Evolutionary conservation across 2,113 vertebrate species (phyloP), one percentile per base, ranked within the genome.

Genomic region (Benitochromis conjunctus): DNA sequence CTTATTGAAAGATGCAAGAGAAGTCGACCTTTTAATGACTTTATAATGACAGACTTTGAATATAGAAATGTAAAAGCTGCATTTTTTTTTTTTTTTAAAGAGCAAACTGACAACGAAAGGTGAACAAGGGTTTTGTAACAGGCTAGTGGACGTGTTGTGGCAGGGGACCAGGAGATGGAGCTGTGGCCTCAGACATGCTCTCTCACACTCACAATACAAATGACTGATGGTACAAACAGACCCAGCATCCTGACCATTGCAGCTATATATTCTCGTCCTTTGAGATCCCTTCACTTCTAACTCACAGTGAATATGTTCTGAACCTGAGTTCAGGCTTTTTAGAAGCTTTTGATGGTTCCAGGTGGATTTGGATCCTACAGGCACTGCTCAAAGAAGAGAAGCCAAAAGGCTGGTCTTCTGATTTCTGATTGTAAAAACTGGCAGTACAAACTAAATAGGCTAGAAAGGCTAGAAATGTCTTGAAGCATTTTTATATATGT

Each of bases 91-190:
- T 64, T 16, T 71, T 6, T 0, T 48, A 81, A 76, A 1, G 62
- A 71, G 13, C 11, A 74, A 34, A 60, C 34, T 2, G 26, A 69
- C 36, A 60, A 38, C 21, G 3, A 66, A 57, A 57, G 19, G 48
- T 74, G 46, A 66, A 51, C 8, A 4, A 21, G 43, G 56, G 38
- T 71, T 83, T 84, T 74, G 3, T 82, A 41, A 51, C 2, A 21
- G 41, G 8, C 13, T 16, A 41, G 6, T 78, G 31, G 60, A 79
- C 6, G 54, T 88, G 84, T 3, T 92, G 90, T 79, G 84, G 48
- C 76, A 62, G 34, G 77, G 41, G 55, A 87, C 92, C 95, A 95
- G 95, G 77, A 95, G 94, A 92, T 93, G 94, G 95, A 85, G 94
- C 95, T 95, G 91, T 94, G 95, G 90, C 80, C 86, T 80, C 31